Evolutionary conservation across 1,140 invertebrate species (phyloP), one percentile per base, ranked within the genome.

Genomic region (Nymphalis io): DNA sequence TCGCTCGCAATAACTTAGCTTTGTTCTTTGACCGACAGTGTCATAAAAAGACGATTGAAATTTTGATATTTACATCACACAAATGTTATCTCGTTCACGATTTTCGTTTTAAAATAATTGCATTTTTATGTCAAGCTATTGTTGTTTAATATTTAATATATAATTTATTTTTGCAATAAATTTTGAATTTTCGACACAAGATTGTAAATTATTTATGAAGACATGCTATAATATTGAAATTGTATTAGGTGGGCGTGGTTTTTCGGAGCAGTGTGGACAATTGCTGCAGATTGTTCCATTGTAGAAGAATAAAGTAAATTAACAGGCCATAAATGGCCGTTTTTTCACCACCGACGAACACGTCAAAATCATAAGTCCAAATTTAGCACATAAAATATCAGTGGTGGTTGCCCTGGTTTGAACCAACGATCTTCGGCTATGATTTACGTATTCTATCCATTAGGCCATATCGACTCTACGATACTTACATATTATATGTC

Each of bases 1-100:
- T 18, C 33, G 44, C 48, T 46, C 20, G 18, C 46, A 55, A 70
- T 59, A 61, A 23, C n/a, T 33, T n/a, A n/a, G 51, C 60, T 63
- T 70, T 70, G 60, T 63, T 70, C 60, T 63, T 59, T 48, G 16
- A 62, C 60, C 39, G 59, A 68, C 44, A 53, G 55, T 67, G 38
- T 68, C 66, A 57, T 60, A 60, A 48, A 66, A 40, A 42, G 12
- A 6, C n/a, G 40, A 55, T 40, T 40, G 48, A 39, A 65, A 40
- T 40, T 55, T 55, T 42, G 20, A 57, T 27, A 42, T 58, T 66
- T 18, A 40, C 58, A 16, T 10, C 3, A 18, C 27, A 46, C 44
- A 46, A 46, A 46, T 46, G 40, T 33, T 8, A 33, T 33, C 27
- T 33, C 4, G 27, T 27, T 27, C 23, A 27, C 23, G 23, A 5